These are phyloP conservation scores for Bombus superbus DNA, from an alignment of 1,140 invertebrate species.

Conservation along the genomic window DNA sequence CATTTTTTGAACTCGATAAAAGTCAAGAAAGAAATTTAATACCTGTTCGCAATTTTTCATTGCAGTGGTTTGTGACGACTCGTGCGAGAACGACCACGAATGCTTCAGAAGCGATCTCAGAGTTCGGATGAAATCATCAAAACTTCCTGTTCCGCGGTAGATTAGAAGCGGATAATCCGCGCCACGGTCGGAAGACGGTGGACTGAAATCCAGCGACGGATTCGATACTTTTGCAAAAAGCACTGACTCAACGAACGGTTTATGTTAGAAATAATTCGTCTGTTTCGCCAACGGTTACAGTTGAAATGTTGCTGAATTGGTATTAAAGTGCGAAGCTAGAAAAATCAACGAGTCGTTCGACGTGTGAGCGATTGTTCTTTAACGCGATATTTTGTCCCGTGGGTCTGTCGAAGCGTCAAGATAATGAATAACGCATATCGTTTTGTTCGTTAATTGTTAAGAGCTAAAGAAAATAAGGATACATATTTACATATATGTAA, in stretches of 20 bases:
- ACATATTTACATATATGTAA: no score
- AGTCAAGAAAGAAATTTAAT: background rate
- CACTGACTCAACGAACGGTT: background rate
- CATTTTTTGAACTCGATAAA: background rate
- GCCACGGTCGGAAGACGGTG: background rate
- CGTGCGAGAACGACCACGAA: background rate
- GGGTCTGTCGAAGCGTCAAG: background rate
- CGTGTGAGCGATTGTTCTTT: background rate
- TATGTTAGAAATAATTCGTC: background rate
- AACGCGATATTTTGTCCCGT: background rate
- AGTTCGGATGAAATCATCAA: slow-evolving; percentile 61
- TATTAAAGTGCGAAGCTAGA: background rate
- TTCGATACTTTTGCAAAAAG: background rate
- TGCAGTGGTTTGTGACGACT: background rate
- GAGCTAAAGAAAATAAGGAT: background rate
- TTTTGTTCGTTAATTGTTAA: background rate
- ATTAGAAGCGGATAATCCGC: slow-evolving; percentile 60
- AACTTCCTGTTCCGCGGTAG: slow-evolving; percentile 54
- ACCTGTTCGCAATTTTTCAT: background rate
- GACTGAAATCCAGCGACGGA: slow-evolving; percentile 11
- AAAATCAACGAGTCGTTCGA: background rate
- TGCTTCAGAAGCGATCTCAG: slow-evolving; percentile 9
- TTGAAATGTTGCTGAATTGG: background rate
- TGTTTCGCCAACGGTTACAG: background rate
- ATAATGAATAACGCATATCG: background rate